Percentiles rank a stretch among this genome's conserved stretches.
Conservation (phyloP, 1,140 invertebrate genomes). For the Mycetomoellerius zeteki region DNA sequence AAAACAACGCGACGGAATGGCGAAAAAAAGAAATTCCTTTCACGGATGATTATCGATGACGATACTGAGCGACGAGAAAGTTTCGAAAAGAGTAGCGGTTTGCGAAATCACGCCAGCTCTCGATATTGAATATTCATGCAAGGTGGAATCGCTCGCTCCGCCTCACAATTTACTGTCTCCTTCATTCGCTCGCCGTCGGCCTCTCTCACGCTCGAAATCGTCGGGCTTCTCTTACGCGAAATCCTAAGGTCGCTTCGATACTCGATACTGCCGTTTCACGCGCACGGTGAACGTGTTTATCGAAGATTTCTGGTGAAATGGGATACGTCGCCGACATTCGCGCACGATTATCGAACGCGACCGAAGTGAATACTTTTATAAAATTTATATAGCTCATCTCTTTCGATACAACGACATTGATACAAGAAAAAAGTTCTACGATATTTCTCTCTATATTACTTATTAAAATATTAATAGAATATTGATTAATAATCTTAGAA, state of each 20-base stretch:
- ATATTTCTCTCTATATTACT: too few species aligned
- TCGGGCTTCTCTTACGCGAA: conserved; percentile 34
- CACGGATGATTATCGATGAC: conserved; percentile 66
- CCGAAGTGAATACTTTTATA: background rate
- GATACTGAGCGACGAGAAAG: conserved; percentile 66
- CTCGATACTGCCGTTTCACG: conserved; percentile 56
- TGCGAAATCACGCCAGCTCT: conserved; percentile 71
- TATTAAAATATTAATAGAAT: too few species aligned
- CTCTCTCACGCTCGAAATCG: conserved; percentile 51
- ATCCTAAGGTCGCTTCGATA: conserved; percentile 69
- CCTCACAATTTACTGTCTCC: conserved; percentile 10
- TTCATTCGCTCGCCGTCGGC: conserved; percentile 18
- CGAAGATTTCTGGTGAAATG: conserved; percentile 48
- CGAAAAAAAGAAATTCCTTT: conserved; percentile 50
- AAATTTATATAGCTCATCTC: background rate
- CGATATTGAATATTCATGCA: conserved; percentile 77
- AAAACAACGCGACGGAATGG: background rate
- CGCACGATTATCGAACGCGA: conserved; percentile 15
- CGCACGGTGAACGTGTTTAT: conserved; percentile 62
- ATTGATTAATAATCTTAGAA: background rate
- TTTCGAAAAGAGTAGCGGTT: conserved; percentile 62
- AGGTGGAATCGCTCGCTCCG: conserved; percentile 60
- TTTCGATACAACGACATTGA: too few species aligned
- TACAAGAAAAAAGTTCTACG: too few species aligned
- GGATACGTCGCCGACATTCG: conserved; percentile 34